These are phyloP conservation scores for Druon quercuslanigerum DNA, from an alignment of 1,140 invertebrate genomes.

Conservation along the genomic window DNA sequence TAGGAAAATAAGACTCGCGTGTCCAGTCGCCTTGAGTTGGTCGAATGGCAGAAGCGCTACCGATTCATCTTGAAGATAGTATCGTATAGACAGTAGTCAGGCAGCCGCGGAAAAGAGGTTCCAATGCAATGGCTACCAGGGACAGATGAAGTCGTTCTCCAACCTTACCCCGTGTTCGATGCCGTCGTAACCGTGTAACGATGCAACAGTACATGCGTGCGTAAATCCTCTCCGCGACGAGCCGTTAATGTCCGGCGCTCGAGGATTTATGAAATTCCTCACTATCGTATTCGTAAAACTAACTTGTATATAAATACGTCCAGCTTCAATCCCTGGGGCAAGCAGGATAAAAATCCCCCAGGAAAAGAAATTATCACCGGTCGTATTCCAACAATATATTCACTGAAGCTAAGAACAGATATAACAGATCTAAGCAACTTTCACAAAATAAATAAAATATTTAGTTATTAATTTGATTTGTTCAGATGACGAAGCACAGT, in stretches of 20 bases:
- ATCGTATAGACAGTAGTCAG: conserved; percentile 56
- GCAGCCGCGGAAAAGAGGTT: conserved; percentile 49
- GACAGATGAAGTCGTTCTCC: conserved; percentile 59
- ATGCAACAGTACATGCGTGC: conserved; percentile 9
- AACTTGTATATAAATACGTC: conserved; percentile 14
- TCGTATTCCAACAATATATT: no score
- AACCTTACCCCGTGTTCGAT: conserved; percentile 44
- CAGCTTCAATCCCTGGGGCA: not conserved
- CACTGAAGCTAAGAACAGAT: no score
- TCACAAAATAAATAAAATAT: no score
- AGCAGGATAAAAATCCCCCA: not conserved
- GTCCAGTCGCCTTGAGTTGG: conserved; percentile 10
- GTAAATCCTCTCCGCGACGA: conserved; percentile 18
- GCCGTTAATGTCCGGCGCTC: conserved; percentile 10
- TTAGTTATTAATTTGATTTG: no score
- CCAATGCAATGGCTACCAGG: conserved; percentile 52
- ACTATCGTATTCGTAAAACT: not conserved
- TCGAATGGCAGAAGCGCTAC: conserved; percentile 36
- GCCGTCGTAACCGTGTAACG: conserved; percentile 37
- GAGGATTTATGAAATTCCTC: conserved; percentile 20
- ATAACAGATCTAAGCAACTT: no score
- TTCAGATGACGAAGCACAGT: no score
- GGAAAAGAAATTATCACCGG: no score
- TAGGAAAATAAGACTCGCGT: conserved; percentile 35
- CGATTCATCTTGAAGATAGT: conserved; percentile 63